Conservation (phyloP, 2,888 invertebrate species). For the Seira sanloemensis region DNA sequence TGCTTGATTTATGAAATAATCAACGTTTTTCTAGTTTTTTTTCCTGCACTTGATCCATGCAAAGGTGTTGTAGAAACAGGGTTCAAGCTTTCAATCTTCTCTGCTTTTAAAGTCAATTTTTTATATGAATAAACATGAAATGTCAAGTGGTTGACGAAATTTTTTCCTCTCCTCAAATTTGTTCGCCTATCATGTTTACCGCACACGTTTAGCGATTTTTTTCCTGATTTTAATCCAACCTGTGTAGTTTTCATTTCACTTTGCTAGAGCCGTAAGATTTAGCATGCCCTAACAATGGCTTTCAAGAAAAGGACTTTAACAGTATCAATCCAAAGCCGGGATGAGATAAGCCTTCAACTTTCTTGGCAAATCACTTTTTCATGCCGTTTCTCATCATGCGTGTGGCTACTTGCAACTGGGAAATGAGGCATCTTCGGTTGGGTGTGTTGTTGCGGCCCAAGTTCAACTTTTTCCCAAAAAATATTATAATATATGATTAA, state of each 20-base stretch:
- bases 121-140: slow-evolving; percentile 11
- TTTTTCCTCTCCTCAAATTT: slow-evolving; percentile 20
- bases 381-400: no score
- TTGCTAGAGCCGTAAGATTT: neutral
- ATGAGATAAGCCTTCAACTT: no score
- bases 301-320: no score
- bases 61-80: neutral
- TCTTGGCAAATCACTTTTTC: no score
- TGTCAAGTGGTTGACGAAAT: slow-evolving; percentile 31
- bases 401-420: no score
- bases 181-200: neutral
- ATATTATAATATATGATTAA: no score
- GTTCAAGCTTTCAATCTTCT: neutral
- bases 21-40: slow-evolving; percentile 35
- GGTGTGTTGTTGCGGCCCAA: no score
- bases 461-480: no score
- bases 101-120: neutral
- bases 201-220: slow-evolving; percentile 14
- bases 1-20: slow-evolving; percentile 62
- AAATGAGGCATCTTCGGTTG: no score
- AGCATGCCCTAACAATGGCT: no score
- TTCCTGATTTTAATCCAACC: slow-evolving; percentile 12
- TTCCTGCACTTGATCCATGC: neutral
- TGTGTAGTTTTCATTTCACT: neutral
- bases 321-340: no score